A percentile compares a stretch with the other conserved stretches of the same genome.
phyloP scores from a whole-genome alignment of 2,113 vertebrate genomes.

The Calyptomena viridis region DNA sequence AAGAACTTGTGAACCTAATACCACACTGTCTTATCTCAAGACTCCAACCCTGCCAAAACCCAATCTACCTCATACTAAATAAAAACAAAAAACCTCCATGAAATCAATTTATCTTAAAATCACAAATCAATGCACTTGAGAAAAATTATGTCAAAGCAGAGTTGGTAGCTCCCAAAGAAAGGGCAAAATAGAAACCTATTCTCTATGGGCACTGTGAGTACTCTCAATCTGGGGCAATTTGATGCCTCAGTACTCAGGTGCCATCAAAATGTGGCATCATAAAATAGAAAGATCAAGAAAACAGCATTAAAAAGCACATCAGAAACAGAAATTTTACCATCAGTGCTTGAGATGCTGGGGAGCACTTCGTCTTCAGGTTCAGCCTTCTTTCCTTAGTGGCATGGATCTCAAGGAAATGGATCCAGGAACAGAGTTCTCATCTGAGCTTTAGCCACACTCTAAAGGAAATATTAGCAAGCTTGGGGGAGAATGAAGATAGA shows the following conservation, averaged over 20 bases:
- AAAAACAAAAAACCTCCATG: background rate
- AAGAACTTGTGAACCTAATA: background rate
- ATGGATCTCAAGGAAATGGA: background rate
- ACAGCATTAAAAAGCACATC: background rate
- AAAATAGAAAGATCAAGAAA: background rate
- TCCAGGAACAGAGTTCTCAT: background rate
- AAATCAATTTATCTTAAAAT: background rate
- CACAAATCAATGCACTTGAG: background rate
- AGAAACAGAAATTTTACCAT: background rate
- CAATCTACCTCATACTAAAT: background rate
- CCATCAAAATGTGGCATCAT: background rate
- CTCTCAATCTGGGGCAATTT: background rate
- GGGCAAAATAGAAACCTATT: background rate
- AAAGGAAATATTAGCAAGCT: background rate
- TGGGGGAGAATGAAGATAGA: background rate
- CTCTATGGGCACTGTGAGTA: background rate
- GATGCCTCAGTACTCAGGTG: background rate
- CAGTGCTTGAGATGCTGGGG: background rate
- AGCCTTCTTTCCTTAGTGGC: background rate
- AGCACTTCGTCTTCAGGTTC: background rate
- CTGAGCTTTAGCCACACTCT: background rate
- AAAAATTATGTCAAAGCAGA: background rate
- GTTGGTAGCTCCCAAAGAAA: background rate
- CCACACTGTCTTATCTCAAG: background rate
- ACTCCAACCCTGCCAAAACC: background rate